Conservation (phyloP, 2,113 vertebrate species). For the Neogale vison region DNA sequence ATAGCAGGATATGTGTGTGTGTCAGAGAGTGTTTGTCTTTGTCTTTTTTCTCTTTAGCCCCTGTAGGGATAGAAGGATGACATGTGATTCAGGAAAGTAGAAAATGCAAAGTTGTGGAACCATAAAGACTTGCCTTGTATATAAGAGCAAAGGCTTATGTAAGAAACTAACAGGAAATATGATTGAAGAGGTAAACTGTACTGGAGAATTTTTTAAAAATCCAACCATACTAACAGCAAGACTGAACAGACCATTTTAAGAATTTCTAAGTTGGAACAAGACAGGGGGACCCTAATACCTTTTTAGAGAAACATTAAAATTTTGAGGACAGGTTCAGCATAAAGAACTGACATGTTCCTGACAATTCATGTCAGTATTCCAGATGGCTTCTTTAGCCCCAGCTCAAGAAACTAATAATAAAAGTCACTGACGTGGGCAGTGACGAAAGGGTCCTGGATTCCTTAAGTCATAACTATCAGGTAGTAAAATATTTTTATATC, state of each 20-base stretch:
- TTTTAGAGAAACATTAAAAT: slow-evolving; percentile 11
- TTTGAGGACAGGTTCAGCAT: neutral
- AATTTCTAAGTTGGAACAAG: neutral
- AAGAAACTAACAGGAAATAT: neutral
- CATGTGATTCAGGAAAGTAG: neutral
- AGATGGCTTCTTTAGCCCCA: neutral
- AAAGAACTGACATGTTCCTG: slow-evolving; percentile 17
- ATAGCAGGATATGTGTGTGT: neutral
- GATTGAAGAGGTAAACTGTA: neutral
- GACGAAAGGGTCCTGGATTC: neutral
- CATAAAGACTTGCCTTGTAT: neutral
- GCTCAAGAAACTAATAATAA: neutral
- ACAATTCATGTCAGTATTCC: neutral
- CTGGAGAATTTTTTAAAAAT: neutral
- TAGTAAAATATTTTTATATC: slow-evolving; percentile 29
- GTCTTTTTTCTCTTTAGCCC: neutral
- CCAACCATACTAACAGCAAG: neutral
- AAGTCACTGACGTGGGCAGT: neutral
- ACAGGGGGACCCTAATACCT: neutral
- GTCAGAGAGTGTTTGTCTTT: neutral
- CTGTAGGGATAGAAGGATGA: neutral
- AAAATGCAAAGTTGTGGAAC: neutral
- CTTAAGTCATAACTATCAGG: neutral
- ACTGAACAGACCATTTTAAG: neutral
- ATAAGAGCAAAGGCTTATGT: neutral